Evolutionary conservation across 2,888 invertebrate species (phyloP).

Genomic region (Prionchulus punctatus): DNA sequence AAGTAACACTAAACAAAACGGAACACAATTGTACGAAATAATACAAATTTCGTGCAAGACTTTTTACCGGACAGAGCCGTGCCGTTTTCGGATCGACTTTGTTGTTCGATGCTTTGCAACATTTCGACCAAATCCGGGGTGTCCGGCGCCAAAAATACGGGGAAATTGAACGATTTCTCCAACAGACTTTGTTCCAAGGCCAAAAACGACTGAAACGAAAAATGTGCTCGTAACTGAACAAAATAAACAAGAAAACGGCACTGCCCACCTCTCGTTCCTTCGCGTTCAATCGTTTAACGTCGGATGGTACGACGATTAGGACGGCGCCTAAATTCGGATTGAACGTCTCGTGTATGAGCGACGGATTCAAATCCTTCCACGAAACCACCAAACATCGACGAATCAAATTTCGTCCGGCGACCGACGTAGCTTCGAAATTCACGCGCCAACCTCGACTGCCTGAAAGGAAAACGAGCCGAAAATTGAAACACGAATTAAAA

Average conservation of each 20-base stretch:
- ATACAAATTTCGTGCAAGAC: slow-evolving; percentile 15
- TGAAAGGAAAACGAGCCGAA: no score
- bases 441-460: slow-evolving; percentile 21
- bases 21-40: not conserved
- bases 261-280: slow-evolving; percentile 10
- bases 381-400: slow-evolving; percentile 19
- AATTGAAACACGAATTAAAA: not conserved
- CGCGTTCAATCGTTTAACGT: slow-evolving; percentile 17
- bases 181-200: slow-evolving; percentile 5
- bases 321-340: slow-evolving; percentile 21
- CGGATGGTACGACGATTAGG: slow-evolving; percentile 24
- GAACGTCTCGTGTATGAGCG: slow-evolving; percentile 16
- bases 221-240: not conserved
- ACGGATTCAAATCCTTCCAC: slow-evolving; percentile 22
- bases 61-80: slow-evolving; percentile 12
- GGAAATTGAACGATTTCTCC: slow-evolving; percentile 2
- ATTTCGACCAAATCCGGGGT: not conserved
- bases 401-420: slow-evolving; percentile 10
- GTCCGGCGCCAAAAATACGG: slow-evolving; percentile 8
- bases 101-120: not conserved
- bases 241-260: not conserved
- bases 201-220: slow-evolving; percentile 4
- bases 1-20: slow-evolving; percentile 16
- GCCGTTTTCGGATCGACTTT: not conserved
- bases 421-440: slow-evolving; percentile 24